Base-by-base conservation (phyloP, 2,888 invertebrate species). In the Notodonta dromedarius region DNA sequence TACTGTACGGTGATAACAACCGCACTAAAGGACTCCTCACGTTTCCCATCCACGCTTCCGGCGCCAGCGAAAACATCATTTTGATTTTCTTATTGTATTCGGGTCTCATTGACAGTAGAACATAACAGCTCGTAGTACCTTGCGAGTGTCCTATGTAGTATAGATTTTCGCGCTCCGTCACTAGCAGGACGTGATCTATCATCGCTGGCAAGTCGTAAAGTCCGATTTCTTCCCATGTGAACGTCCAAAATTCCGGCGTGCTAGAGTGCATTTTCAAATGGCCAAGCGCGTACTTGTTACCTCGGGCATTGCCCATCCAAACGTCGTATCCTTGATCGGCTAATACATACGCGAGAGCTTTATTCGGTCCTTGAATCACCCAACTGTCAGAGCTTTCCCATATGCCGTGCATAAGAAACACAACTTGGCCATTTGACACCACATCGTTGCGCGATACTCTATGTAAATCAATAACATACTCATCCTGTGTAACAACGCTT, bases 281-380 rank as follows among this genome's bases (percentile, higher is more conserved):
- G 3, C 57, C 68, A 3, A 84, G 63, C 2, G 65, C 74, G 5
- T 90, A 79, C 77, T 94, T 94, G 84, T 97, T 98, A 0, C 98
- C 98, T 74, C 98, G 94, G 1, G 95, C 95, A 84, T 98, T 98
- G 1, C 97, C 97, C 81, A 98, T 80, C 98, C 98, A 98, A 0
- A 96, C 96, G 73, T 96, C 96, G 75, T 94, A 96, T 5, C 96
- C 96, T 55, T 86, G 78, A 66, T 96, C 95, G 0, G 95, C 94
- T 60, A 96, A 92, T 77, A 95, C 92, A 87, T 94, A 96, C 71
- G 88, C 97, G 61, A 93, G 67, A 73, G 93, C 95, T 69, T 95
- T 94, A 58, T 94, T 87, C 5, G 94, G 95, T 13, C 96, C 96
- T 75, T 95, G 94, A 1, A 96, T 85, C 39, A 80, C 39, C 78